Percentiles rank a stretch among this genome's conserved stretches.
These are phyloP conservation scores for Pseudopleuronectes americanus DNA, from an alignment of 2,797 vertebrate species.

Conservation along the genomic window DNA sequence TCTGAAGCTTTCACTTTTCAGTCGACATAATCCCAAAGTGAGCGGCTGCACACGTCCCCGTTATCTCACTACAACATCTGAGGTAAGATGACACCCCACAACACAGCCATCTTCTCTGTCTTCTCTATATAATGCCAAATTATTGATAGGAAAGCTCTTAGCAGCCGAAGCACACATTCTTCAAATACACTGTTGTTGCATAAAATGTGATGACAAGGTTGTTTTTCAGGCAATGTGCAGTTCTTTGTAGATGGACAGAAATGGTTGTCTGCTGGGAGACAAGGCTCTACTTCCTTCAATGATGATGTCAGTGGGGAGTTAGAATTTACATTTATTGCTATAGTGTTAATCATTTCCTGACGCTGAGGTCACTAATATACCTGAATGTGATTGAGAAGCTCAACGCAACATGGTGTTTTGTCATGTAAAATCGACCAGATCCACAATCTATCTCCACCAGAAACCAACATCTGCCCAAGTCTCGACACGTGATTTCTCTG, in stretches of 20 bases:
- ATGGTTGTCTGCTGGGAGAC: neutral
- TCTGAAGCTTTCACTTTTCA: neutral
- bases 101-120: slow-evolving; percentile 15
- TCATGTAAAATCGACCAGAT: no score
- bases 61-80: neutral
- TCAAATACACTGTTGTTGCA: neutral
- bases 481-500: no score
- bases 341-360: no score
- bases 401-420: no score
- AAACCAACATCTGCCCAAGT: no score
- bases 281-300: neutral
- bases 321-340: no score
- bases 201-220: slow-evolving; percentile 24
- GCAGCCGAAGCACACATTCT: slow-evolving; percentile 2
- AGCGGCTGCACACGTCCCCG: neutral
- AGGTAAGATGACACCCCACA: slow-evolving; percentile 5
- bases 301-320: neutral
- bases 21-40: neutral
- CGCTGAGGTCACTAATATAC: no score
- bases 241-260: neutral
- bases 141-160: slow-evolving; percentile 62
- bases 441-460: no score
- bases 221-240: neutral
- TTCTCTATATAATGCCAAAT: slow-evolving; percentile 35
- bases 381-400: no score